Conservation (phyloP, 2,888 invertebrate genomes). For the Pecten maximus region DNA sequence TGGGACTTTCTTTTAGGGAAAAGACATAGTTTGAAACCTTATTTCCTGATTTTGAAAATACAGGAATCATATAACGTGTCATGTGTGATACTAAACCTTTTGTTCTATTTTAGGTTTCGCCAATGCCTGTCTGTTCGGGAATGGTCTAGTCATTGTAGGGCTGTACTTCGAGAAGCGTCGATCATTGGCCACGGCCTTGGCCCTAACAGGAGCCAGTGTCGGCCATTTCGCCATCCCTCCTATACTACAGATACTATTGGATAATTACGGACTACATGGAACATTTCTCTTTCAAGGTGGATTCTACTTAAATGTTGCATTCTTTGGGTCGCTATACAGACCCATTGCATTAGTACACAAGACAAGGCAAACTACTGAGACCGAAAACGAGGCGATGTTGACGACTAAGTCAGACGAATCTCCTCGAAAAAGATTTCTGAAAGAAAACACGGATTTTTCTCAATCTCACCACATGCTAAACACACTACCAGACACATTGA, state of each 20-base stretch:
- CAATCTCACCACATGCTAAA: not conserved
- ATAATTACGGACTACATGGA: constrained; percentile 68
- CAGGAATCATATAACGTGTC: too few relatives aligned
- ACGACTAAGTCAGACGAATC: not conserved
- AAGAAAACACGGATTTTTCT: not conserved
- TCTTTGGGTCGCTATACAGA: constrained; percentile 70
- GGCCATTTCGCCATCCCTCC: constrained; percentile 76
- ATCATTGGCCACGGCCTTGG: constrained; percentile 73
- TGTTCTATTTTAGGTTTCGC: constrained; percentile 69
- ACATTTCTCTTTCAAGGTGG: constrained; percentile 66
- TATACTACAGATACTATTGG: constrained; percentile 70
- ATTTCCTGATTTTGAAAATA: too few relatives aligned
- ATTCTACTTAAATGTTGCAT: constrained; percentile 69
- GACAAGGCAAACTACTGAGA: not conserved
- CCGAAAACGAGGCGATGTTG: constrained; percentile 42
- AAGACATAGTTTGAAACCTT: too few relatives aligned
- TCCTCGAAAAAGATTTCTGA: not conserved
- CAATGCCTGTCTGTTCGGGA: constrained; percentile 75
- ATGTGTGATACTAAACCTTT: too few relatives aligned
- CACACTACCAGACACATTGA: not conserved
- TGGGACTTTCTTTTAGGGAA: too few relatives aligned
- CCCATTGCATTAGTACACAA: constrained; percentile 63
- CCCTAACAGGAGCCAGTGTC: constrained; percentile 74
- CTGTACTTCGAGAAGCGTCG: constrained; percentile 72
- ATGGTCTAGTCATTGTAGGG: constrained; percentile 74